Evolutionary conservation across 2,113 vertebrate species (phyloP).

Genomic region (Ibidorhyncha struthersii): DNA sequence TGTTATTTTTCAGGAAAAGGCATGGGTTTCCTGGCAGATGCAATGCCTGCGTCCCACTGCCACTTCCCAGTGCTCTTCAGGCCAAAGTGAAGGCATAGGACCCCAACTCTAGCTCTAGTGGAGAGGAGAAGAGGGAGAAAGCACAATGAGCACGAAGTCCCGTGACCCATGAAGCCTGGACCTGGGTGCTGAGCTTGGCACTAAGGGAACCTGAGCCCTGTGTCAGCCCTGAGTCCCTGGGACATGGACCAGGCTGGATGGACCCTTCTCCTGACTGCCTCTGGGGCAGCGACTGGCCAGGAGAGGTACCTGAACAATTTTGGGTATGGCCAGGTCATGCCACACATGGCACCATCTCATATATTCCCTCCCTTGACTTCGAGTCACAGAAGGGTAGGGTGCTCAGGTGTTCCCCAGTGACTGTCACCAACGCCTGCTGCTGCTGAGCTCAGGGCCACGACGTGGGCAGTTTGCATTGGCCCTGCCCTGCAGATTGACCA

Average conservation of each 20-base stretch:
- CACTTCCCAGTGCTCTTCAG: neutral
- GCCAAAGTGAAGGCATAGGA: neutral
- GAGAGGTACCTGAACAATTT: neutral
- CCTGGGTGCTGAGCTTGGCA: neutral
- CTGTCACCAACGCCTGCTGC: neutral
- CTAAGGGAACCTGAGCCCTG: neutral
- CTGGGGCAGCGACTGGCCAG: neutral
- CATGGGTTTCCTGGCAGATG: rapidly evolving
- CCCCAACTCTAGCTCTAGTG: neutral
- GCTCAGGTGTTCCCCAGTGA: rapidly evolving
- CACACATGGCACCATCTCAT: neutral
- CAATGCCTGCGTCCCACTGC: neutral
- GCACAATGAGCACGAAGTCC: neutral
- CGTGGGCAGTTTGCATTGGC: neutral
- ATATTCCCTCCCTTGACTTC: neutral
- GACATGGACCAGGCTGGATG: neutral
- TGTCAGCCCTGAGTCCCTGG: neutral
- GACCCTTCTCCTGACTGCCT: neutral
- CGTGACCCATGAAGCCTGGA: neutral
- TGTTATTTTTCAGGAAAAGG: neutral
- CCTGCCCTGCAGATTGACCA: neutral
- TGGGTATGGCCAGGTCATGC: neutral
- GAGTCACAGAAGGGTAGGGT: neutral
- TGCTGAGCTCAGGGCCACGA: neutral
- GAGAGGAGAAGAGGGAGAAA: neutral